Conservation (phyloP, 2,888 invertebrate genomes). For the Biston betularia region DNA sequence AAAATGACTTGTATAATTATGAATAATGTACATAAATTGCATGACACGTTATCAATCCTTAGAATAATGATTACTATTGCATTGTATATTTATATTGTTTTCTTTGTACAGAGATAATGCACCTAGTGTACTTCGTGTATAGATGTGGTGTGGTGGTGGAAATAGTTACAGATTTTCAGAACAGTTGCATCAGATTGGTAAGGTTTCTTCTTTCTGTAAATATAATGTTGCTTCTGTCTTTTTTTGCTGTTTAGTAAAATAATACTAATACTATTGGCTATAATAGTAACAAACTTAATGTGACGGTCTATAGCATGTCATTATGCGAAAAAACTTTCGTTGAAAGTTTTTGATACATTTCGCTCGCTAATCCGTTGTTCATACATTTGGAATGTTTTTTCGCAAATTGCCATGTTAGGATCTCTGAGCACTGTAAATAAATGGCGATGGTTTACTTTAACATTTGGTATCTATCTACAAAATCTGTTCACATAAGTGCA, state of each 20-base stretch:
- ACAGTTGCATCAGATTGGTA: constrained; percentile 65
- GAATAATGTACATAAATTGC: constrained; percentile 8
- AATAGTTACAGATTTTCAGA: constrained; percentile 60
- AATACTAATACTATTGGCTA: no score
- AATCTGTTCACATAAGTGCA: no score
- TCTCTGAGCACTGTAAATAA: constrained; percentile 7
- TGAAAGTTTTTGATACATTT: no score
- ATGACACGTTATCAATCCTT: constrained; percentile 8
- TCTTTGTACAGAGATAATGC: constrained; percentile 46
- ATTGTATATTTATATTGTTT: constrained; percentile 29
- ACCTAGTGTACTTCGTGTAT: constrained; percentile 53
- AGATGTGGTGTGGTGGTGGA: constrained; percentile 79
- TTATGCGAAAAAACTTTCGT: no score
- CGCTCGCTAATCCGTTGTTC: no score
- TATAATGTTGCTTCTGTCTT: no score
- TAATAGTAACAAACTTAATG: no score
- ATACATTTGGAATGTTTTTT: no score
- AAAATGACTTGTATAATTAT: no score
- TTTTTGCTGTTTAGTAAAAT: neutral
- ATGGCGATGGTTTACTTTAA: constrained; percentile 18
- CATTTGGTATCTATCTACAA: no score
- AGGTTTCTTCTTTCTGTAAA: constrained; percentile 30
- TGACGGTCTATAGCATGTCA: no score
- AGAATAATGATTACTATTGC: constrained; percentile 1
- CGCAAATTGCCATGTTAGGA: neutral